Evolutionary conservation across 2,888 invertebrate genomes (phyloP).

Genomic region (Chydorus sphaericus): DNA sequence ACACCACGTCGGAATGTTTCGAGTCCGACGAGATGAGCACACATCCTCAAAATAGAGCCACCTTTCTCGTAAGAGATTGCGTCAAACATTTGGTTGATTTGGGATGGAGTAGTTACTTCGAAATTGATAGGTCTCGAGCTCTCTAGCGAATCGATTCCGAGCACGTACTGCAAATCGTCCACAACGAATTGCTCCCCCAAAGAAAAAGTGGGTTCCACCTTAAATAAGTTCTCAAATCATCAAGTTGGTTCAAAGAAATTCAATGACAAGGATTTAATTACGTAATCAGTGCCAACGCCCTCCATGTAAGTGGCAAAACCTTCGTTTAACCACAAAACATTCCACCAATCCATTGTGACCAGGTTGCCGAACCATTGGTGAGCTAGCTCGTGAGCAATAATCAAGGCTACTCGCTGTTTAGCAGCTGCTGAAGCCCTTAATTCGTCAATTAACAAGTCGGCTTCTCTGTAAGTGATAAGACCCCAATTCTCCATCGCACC

Average conservation of each 20-base stretch:
- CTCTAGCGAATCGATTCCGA: conserved; percentile 59
- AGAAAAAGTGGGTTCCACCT: conserved; percentile 54
- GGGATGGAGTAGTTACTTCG: conserved; percentile 21
- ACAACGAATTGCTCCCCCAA: conserved; percentile 64
- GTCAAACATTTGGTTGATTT: conserved; percentile 27
- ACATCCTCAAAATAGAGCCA: conserved; percentile 28
- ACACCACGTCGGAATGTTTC: conserved; percentile 7
- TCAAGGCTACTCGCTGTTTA: conserved; percentile 18
- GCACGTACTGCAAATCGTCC: conserved; percentile 58
- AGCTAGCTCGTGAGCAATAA: conserved; percentile 32
- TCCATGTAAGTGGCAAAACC: background rate
- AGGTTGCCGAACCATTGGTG: conserved; percentile 30
- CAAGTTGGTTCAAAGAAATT: background rate
- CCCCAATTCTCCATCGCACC: conserved; percentile 68
- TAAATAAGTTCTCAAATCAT: background rate
- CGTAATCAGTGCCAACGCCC: background rate
- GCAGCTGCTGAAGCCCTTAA: conserved; percentile 13
- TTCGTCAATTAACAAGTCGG: conserved; percentile 42
- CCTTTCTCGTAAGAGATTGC: conserved; percentile 32
- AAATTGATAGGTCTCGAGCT: conserved; percentile 40
- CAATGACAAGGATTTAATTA: background rate
- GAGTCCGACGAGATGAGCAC: background rate
- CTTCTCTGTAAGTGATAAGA: conserved; percentile 51
- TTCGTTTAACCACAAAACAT: background rate
- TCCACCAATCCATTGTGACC: conserved; percentile 27